These are phyloP conservation scores for Tipula helvola DNA, from an alignment of 2,888 invertebrate genomes.

Conservation along the genomic window DNA sequence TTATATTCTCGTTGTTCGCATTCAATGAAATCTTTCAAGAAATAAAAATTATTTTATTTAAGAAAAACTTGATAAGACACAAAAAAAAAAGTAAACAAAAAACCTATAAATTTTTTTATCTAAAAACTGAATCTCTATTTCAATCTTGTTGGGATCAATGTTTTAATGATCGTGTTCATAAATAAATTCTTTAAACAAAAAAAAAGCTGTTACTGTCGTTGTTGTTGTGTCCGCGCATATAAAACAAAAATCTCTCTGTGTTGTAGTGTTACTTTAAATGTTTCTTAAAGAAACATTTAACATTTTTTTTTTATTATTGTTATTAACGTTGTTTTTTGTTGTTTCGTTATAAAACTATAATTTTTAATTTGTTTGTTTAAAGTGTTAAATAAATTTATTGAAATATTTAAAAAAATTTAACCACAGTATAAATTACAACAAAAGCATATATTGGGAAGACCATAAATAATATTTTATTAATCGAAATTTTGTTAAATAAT, in stretches of 20 bases:
- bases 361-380: not conserved
- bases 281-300: not conserved
- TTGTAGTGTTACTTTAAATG: not conserved
- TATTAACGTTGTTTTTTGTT: not conserved
- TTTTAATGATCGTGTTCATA: slow-evolving; percentile 4
- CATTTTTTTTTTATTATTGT: not conserved
- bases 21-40: not conserved
- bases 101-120: not conserved
- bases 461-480: not conserved
- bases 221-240: not conserved
- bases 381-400: not conserved
- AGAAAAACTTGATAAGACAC: not conserved
- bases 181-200: not conserved
- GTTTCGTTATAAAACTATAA: not conserved
- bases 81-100: not conserved
- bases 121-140: not conserved
- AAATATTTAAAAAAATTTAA: not conserved
- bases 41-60: not conserved
- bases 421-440: not conserved
- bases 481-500: not conserved
- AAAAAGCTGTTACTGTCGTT: not conserved
- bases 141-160: slow-evolving; percentile 4
- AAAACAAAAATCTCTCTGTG: not conserved
- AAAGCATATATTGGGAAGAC: not conserved
- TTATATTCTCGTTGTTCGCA: not conserved